Conservation (phyloP, 2,113 vertebrate species). For the Mirounga angustirostris region DNA sequence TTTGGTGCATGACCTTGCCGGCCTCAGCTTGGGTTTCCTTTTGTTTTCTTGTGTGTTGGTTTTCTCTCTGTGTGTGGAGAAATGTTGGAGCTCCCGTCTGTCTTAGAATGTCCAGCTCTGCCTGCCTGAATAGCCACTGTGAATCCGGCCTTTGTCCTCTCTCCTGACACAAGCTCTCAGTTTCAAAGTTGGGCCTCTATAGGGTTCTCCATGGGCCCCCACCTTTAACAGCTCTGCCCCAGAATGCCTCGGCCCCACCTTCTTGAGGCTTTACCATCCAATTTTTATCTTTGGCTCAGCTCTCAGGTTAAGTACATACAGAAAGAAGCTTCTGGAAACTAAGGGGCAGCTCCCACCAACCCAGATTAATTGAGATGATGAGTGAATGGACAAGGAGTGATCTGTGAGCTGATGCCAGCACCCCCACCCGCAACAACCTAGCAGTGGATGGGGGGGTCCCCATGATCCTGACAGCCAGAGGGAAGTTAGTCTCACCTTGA, state of each 20-base stretch:
- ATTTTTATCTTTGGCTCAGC: not conserved
- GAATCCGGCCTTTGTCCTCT: not conserved
- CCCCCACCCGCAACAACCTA: not conserved
- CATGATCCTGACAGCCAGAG: not conserved
- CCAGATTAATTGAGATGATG: no score
- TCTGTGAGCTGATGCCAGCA: not conserved
- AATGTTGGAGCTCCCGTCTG: not conserved
- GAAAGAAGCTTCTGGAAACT: accelerated
- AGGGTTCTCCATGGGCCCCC: not conserved
- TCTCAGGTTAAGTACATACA: not conserved
- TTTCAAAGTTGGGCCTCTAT: not conserved
- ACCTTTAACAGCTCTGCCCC: not conserved
- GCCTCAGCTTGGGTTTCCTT: not conserved
- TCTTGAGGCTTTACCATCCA: accelerated
- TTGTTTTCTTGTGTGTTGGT: not conserved
- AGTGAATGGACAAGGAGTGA: not conserved
- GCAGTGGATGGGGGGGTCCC: not conserved
- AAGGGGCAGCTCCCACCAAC: not conserved
- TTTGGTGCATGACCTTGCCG: accelerated
- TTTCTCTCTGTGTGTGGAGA: not conserved
- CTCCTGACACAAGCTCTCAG: not conserved
- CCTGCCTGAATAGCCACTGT: not conserved
- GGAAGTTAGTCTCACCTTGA: not conserved
- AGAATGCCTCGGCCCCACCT: no score
- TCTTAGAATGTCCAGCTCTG: not conserved